A percentile compares a stretch with the other conserved stretches of the same genome.
These are phyloP conservation scores for Monomorium pharaonis DNA, from an alignment of 1,140 invertebrate species.

Conservation along the genomic window DNA sequence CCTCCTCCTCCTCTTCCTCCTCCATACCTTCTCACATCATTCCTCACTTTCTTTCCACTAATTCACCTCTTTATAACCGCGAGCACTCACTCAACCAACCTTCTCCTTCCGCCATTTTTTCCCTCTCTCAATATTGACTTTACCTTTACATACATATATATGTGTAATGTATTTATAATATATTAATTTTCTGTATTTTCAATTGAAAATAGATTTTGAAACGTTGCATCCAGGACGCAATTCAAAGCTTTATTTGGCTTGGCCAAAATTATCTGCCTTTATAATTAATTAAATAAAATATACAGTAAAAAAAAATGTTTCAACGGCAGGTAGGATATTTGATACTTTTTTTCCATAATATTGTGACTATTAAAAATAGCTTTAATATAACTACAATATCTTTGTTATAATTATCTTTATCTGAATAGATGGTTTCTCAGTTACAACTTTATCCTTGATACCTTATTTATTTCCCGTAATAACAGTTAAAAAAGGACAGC, in stretches of 20 bases:
- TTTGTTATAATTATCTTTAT: too few species aligned
- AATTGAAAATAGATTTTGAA: constrained; percentile 6
- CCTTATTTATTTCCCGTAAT: background rate
- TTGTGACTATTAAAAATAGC: too few species aligned
- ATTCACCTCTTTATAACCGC: too few species aligned
- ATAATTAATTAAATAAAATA: background rate
- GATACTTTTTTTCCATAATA: background rate
- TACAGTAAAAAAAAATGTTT: background rate
- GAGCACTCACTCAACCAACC: too few species aligned
- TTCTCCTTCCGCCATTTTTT: too few species aligned
- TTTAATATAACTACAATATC: too few species aligned
- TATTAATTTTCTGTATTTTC: background rate
- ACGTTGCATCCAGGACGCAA: background rate
- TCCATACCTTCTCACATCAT: too few species aligned
- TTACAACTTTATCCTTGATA: background rate
- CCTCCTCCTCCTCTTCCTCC: too few species aligned
- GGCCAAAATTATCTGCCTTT: constrained; percentile 3
- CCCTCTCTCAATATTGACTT: too few species aligned
- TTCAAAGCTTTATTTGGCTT: background rate
- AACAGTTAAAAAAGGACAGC: background rate
- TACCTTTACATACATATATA: background rate
- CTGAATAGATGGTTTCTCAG: too few species aligned
- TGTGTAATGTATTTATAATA: background rate
- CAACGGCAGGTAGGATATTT: background rate
- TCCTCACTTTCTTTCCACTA: too few species aligned